These are phyloP conservation scores for Strix aluco DNA, from an alignment of 2,113 vertebrate genomes.

Conservation along the genomic window DNA sequence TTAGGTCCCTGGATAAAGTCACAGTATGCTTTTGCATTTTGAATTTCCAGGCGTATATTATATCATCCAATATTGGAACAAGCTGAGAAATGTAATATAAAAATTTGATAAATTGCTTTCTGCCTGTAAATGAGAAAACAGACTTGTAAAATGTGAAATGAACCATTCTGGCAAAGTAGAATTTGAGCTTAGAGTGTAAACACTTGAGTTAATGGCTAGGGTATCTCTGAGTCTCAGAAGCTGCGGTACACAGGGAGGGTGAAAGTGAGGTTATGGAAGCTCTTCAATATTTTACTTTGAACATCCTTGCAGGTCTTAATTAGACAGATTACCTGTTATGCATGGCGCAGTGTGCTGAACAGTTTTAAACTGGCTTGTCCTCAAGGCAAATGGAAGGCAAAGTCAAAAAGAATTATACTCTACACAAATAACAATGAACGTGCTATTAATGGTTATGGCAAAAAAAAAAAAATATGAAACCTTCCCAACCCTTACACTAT, in stretches of 20 bases:
- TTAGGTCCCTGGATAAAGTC: conserved; percentile 72
- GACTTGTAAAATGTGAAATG: conserved; percentile 82
- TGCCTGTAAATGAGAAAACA: conserved; percentile 81
- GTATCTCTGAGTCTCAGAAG: conserved; percentile 80
- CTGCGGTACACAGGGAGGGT: conserved; percentile 85
- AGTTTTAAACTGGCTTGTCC: conserved; percentile 88
- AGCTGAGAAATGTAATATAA: conserved; percentile 77
- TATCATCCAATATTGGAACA: conserved; percentile 73
- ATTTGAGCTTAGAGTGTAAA: conserved; percentile 83
- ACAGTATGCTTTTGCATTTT: conserved; percentile 66
- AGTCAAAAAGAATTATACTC: conserved; percentile 91
- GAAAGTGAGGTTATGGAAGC: conserved; percentile 92
- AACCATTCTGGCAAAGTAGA: conserved; percentile 80
- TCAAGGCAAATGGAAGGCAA: conserved; percentile 91
- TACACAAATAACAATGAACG: conserved; percentile 81
- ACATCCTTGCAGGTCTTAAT: conserved; percentile 91
- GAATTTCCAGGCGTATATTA: conserved; percentile 68
- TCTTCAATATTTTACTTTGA: conserved; percentile 92
- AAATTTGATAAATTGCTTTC: conserved; percentile 78
- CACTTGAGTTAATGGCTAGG: conserved; percentile 85
- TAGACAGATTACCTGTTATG: conserved; percentile 99
- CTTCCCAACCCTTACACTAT: conserved; percentile 73
- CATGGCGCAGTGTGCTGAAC: conserved; percentile 85
- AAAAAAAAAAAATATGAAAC: conserved; percentile 70
- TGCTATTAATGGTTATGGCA: conserved; percentile 76